These are phyloP conservation scores for Siphlonurus alternatus DNA, from an alignment of 2,888 invertebrate species.

Conservation along the genomic window DNA sequence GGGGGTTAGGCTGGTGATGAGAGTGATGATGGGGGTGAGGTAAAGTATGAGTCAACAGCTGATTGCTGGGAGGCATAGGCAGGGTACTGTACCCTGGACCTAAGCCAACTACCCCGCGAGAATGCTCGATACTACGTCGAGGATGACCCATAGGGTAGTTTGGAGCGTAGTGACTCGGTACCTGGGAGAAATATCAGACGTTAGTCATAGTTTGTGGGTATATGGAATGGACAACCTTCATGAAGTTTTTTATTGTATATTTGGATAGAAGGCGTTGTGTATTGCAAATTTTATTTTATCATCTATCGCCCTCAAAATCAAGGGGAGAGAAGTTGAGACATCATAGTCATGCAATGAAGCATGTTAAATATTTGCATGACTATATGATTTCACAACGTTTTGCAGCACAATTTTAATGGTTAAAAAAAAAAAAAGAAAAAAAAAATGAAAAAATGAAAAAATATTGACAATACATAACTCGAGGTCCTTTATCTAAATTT, in stretches of 20 bases:
- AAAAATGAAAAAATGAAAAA: no score
- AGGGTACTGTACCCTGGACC: conserved; percentile 75
- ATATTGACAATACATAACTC: no score
- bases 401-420: no score
- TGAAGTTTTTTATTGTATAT: no score
- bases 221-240: no score
- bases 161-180: conserved; percentile 90
- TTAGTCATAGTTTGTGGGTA: conserved; percentile 21
- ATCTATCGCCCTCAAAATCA: not conserved
- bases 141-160: conserved; percentile 79
- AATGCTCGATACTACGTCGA: conserved; percentile 33
- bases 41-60: conserved; percentile 15
- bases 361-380: no score
- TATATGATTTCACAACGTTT: no score
- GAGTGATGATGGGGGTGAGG: conserved; percentile 15
- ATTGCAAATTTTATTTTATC: not conserved
- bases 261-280: not conserved
- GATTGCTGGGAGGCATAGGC: conserved; percentile 42
- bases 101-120: not conserved
- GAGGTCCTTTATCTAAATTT: no score
- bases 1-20: conserved; percentile 30
- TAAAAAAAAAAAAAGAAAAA: no score
- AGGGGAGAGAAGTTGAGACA: no score
- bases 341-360: no score
- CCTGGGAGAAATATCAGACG: conserved; percentile 27